Evolutionary conservation across 2,113 vertebrate species (phyloP).

Genomic region (Dasyurus viverrinus): DNA sequence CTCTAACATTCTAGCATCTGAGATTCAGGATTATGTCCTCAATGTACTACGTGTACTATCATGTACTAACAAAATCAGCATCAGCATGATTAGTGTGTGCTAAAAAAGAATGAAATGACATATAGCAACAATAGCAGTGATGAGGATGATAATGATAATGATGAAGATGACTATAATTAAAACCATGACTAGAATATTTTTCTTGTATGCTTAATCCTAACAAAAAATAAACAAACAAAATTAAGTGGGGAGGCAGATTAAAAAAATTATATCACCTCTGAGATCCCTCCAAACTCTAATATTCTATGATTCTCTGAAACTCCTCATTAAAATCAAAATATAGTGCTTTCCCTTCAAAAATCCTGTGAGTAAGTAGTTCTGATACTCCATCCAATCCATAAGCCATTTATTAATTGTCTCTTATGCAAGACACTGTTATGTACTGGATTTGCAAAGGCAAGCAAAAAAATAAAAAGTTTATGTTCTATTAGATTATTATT

Average conservation of each 20-base stretch:
- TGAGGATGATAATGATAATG: background rate
- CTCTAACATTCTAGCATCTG: background rate
- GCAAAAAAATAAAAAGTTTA: background rate
- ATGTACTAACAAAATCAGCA: background rate
- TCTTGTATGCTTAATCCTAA: background rate
- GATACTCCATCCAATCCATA: background rate
- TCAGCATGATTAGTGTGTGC: background rate
- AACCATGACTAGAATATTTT: background rate
- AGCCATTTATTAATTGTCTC: background rate
- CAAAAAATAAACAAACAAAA: background rate
- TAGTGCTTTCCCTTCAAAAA: background rate
- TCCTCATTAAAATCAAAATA: background rate
- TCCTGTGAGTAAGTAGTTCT: background rate
- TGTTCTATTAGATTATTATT: background rate
- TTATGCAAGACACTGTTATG: background rate
- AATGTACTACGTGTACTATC: too few species aligned
- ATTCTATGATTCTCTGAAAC: background rate
- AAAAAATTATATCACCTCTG: background rate
- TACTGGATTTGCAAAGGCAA: background rate
- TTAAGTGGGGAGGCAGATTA: background rate
- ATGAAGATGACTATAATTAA: background rate
- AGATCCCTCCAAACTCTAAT: background rate
- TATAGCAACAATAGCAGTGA: background rate
- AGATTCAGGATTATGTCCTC: background rate
- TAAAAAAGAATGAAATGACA: background rate